Base-by-base conservation (phyloP, 2,797 vertebrate species). In the Eutrigla gurnardus region DNA sequence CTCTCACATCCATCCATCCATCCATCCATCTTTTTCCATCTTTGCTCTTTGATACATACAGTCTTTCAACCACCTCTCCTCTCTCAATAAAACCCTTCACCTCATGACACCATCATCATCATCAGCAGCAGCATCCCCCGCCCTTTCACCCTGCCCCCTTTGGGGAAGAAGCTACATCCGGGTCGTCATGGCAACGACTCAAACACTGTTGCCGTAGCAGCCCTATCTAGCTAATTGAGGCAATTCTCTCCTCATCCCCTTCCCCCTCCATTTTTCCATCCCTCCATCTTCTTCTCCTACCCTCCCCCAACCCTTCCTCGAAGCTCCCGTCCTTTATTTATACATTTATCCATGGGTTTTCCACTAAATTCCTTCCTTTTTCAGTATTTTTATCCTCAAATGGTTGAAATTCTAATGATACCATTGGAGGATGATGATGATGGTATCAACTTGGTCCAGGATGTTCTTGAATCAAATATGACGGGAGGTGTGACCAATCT, bases 181-280 rank as follows among this genome's bases (percentile, higher is more conserved):
- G 35, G 80, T 91, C 70, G 52, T 88, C 90, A 91, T 66, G 86
- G 89, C 77, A 82, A 94, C 86, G 14, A 49, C 65, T 80, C 86
- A 86, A 93, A 92, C 88, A 85, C 82, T 75, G 88, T 86, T 84
- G 82, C 88, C 73, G 61, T 85, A 78, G 86, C 70, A 85, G 90
- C 90, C 82, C 73, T 85, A 83, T 86, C 87, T 25, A 88, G 74
- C 90, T 94, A 94, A 94, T 93, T 93, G 93, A 93, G 83, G 81
- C 89, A 92, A 93, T 94, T 63, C 54, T 57, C 43, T 49, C n/a
- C 66, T 46, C 65, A 35, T 47, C 73, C 76, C 79, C 64, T 57
- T 45, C 70, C 73, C 74, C 63, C 65, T 65, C 63, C 15, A 60
- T 55, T 60, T 69, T 37, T 76, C 12, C 58, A 65, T 64, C 69